These are phyloP conservation scores for Anthoscopus minutus DNA, from an alignment of 2,113 vertebrate species.

Conservation along the genomic window DNA sequence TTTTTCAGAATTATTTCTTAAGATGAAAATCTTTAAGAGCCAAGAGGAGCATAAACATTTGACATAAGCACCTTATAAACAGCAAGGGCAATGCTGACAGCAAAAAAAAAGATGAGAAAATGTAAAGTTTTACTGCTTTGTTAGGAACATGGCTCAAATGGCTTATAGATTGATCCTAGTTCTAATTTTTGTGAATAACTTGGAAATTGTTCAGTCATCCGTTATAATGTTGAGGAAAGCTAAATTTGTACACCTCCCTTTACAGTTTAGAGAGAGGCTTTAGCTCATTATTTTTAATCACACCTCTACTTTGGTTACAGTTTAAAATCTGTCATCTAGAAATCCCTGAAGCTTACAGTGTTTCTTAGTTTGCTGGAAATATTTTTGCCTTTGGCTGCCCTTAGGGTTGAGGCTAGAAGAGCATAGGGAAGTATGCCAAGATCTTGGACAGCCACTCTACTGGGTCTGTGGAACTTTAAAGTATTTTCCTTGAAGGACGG, in stretches of 20 bases:
- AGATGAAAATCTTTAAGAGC: neutral
- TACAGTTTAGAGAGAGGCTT: neutral
- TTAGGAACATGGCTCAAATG: neutral
- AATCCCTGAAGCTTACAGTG: slow-evolving; percentile 26
- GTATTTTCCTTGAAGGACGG: neutral
- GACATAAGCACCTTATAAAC: neutral
- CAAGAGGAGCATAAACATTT: neutral
- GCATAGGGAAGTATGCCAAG: neutral
- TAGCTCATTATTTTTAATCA: slow-evolving; percentile 32
- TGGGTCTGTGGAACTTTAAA: neutral
- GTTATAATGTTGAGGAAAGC: neutral
- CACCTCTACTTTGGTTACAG: neutral
- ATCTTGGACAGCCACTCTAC: neutral
- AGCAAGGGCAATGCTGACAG: neutral
- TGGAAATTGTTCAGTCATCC: neutral
- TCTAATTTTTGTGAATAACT: neutral
- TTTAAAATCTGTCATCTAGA: slow-evolving; percentile 32
- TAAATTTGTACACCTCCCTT: neutral
- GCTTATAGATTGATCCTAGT: neutral
- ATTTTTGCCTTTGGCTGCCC: slow-evolving; percentile 38
- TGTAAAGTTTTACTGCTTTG: neutral
- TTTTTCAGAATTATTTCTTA: neutral
- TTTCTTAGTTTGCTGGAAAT: slow-evolving; percentile 35
- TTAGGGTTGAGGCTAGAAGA: slow-evolving; percentile 19
- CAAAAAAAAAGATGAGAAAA: neutral